phyloP scores from a whole-genome alignment of 1,140 invertebrate genomes.

The Ganaspis sp. region DNA sequence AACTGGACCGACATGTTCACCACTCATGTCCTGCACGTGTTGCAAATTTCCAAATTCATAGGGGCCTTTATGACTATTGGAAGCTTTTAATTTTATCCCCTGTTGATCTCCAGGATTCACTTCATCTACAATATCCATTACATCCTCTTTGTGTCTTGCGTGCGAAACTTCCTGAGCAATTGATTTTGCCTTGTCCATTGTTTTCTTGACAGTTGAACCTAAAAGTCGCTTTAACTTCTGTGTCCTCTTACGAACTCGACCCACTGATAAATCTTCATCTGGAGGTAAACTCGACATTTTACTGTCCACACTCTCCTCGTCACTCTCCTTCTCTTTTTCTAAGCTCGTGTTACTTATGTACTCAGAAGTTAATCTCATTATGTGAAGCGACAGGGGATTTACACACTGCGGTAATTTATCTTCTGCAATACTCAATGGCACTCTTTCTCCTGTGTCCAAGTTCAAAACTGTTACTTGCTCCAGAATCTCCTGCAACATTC shows the following conservation, averaged over 20 bases:
- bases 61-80: constrained; percentile 96
- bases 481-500: constrained; percentile 84
- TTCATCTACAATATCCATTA: constrained; percentile 90
- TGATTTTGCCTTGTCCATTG: constrained; percentile 92
- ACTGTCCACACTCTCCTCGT: constrained; percentile 89
- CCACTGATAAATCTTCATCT: constrained; percentile 76
- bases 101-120: constrained; percentile 84
- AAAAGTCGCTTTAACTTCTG: constrained; percentile 88
- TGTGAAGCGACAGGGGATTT: constrained; percentile 92
- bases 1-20: constrained; percentile 93
- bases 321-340: constrained; percentile 87
- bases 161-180: constrained; percentile 92
- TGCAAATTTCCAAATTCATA: constrained; percentile 92
- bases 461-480: constrained; percentile 95
- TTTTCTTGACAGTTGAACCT: constrained; percentile 90
- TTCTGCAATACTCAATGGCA: constrained; percentile 92
- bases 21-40: constrained; percentile 85
- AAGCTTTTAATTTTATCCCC: constrained; percentile 93
- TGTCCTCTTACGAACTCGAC: constrained; percentile 75
- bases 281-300: constrained; percentile 82
- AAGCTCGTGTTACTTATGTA: constrained; percentile 87
- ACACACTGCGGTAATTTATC: constrained; percentile 93
- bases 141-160: constrained; percentile 89
- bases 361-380: constrained; percentile 94
- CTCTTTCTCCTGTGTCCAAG: constrained; percentile 93